Evolutionary conservation across 1,140 invertebrate species (phyloP).

Genomic region (Drosophila ananassae): DNA sequence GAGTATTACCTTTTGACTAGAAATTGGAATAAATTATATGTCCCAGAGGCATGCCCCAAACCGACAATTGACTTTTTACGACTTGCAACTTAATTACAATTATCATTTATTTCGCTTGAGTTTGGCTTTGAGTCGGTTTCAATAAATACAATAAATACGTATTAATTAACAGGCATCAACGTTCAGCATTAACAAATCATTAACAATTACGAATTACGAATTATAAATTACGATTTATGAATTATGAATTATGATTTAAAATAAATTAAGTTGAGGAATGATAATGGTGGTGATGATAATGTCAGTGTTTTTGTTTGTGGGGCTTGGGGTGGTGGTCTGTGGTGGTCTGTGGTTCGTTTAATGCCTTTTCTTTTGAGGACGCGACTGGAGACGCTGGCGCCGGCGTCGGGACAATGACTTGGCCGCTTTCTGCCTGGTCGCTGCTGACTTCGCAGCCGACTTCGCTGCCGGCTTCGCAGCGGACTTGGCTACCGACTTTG

Average conservation of each 20-base stretch:
- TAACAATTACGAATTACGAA: slow-evolving; percentile 63
- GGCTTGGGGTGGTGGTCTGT: not conserved
- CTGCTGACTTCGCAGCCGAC: not conserved
- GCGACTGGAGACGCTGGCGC: slow-evolving; percentile 28
- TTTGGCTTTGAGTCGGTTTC: slow-evolving; percentile 48
- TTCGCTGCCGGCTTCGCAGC: not conserved
- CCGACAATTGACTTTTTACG: not conserved
- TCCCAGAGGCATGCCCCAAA: not conserved
- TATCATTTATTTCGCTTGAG: slow-evolving; percentile 43
- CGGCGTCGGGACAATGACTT: slow-evolving; percentile 11
- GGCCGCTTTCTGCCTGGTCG: not conserved
- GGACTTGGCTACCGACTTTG: not conserved
- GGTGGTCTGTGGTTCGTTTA: not conserved
- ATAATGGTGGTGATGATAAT: not conserved
- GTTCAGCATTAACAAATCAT: slow-evolving; percentile 72
- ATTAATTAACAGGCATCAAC: slow-evolving; percentile 72
- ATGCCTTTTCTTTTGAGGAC: slow-evolving; percentile 11
- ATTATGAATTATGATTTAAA: not conserved
- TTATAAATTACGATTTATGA: slow-evolving; percentile 23
- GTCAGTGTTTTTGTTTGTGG: no score
- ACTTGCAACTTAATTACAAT: slow-evolving; percentile 19
- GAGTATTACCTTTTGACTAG: not conserved
- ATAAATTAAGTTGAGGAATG: slow-evolving; percentile 33
- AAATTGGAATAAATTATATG: no score
- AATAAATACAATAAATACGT: slow-evolving; percentile 73